Percentiles rank a stretch among this genome's conserved stretches.
phyloP scores from a whole-genome alignment of 2,888 invertebrate species.

The Isotomurus palustris region DNA sequence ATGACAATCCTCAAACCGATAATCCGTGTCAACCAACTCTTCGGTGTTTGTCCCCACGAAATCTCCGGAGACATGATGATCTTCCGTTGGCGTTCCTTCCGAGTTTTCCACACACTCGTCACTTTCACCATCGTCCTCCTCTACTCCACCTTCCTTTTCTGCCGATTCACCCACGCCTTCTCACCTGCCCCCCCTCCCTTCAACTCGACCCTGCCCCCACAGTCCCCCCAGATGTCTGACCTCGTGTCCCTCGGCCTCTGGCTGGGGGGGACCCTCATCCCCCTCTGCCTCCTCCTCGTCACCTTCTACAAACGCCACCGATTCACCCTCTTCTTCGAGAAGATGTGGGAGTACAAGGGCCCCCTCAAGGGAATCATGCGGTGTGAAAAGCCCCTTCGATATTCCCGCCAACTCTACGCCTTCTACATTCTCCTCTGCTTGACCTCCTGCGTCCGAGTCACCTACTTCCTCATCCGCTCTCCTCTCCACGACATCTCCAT shows the following conservation, averaged over 20 bases:
- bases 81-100: conserved; percentile 32
- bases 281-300: conserved; percentile 33
- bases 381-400: conserved; percentile 15
- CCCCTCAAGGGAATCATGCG: conserved; percentile 32
- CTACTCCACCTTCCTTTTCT: conserved; percentile 28
- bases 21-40: conserved; percentile 36
- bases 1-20: conserved; percentile 34
- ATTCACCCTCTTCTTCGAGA: conserved; percentile 38
- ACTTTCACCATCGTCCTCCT: conserved; percentile 28
- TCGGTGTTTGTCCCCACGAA: conserved; percentile 41
- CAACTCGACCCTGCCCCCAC: conserved; percentile 7
- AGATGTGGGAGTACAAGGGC: conserved; percentile 32
- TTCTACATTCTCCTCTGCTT: conserved; percentile 21
- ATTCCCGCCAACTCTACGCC: conserved; percentile 19
- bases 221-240: no score
- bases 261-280: conserved; percentile 27
- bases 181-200: neutral
- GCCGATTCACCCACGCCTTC: conserved; percentile 30
- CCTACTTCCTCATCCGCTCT: neutral
- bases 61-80: conserved; percentile 33
- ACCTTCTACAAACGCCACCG: conserved; percentile 34
- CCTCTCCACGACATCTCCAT: neutral
- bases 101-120: conserved; percentile 27
- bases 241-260: conserved; percentile 28
- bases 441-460: conserved; percentile 9